phyloP scores from a whole-genome alignment of 2,888 invertebrate genomes.

The Eupithecia pulchellata region DNA sequence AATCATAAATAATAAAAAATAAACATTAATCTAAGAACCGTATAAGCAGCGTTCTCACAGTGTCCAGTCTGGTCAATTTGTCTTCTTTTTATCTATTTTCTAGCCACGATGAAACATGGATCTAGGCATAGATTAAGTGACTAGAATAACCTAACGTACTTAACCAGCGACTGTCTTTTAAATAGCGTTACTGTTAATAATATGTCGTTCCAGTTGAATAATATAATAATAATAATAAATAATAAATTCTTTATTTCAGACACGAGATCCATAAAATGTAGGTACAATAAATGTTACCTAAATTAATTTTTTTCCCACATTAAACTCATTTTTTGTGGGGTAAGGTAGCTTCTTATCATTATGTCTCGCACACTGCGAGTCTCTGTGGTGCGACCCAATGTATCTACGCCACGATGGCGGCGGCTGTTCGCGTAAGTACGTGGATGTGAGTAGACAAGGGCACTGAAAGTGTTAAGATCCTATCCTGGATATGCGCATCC shows the following conservation, averaged over 20 bases:
- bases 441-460: too few species aligned
- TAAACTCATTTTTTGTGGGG: neutral
- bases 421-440: too few species aligned
- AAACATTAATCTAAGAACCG: conserved; percentile 15
- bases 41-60: conserved; percentile 49
- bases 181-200: neutral
- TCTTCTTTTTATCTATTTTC: conserved; percentile 14
- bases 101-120: neutral
- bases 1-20: conserved; percentile 25
- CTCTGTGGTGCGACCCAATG: too few species aligned
- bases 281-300: too few species aligned
- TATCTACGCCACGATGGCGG: too few species aligned
- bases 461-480: too few species aligned
- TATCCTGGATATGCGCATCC: too few species aligned
- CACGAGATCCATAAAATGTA: too few species aligned
- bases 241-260: too few species aligned
- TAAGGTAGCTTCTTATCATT: too few species aligned
- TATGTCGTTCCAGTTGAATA: neutral
- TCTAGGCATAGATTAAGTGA: neutral
- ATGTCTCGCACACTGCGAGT: too few species aligned
- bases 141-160: conserved; percentile 2
- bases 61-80: conserved; percentile 28
- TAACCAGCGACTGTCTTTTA: neutral
- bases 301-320: neutral
- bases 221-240: too few species aligned